Conservation (phyloP, 2,888 invertebrate genomes). For the Andrena praecox region DNA sequence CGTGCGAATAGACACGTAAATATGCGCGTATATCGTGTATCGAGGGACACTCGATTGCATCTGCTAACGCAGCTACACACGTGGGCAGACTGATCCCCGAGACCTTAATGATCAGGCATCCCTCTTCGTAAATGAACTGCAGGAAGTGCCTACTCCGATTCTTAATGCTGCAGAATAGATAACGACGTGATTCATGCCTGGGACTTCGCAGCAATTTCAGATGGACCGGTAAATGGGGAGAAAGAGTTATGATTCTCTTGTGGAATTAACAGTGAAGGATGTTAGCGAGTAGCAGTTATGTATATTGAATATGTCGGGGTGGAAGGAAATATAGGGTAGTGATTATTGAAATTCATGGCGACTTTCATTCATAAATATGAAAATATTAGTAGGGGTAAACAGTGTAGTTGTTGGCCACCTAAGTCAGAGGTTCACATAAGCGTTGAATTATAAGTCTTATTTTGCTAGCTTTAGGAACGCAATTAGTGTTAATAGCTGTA, state of each 20-base stretch:
- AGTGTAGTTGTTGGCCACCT: no score
- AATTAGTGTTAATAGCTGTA: no score
- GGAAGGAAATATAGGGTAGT: no score
- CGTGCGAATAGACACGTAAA: slow-evolving; percentile 39
- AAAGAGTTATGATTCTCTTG: no score
- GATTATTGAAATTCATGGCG: no score
- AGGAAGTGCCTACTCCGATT: slow-evolving; percentile 49
- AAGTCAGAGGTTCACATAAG: no score
- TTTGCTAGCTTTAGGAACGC: no score
- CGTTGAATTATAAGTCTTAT: no score
- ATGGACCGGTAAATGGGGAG: not conserved
- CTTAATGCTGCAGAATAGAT: slow-evolving; percentile 41
- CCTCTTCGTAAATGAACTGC: slow-evolving; percentile 38
- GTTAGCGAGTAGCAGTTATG: not conserved
- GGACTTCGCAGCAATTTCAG: slow-evolving; percentile 2
- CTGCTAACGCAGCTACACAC: slow-evolving; percentile 49
- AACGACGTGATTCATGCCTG: slow-evolving; percentile 30
- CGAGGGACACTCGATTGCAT: slow-evolving; percentile 74
- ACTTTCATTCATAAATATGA: no score
- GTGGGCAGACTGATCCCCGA: slow-evolving; percentile 26
- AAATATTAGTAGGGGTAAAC: no score
- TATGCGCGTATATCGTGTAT: slow-evolving; percentile 49
- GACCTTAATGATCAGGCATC: slow-evolving; percentile 48
- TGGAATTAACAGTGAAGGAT: not conserved
- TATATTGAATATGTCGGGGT: no score